Evolutionary conservation across 2,888 invertebrate species (phyloP).

Genomic region (Parnassius glacialis): DNA sequence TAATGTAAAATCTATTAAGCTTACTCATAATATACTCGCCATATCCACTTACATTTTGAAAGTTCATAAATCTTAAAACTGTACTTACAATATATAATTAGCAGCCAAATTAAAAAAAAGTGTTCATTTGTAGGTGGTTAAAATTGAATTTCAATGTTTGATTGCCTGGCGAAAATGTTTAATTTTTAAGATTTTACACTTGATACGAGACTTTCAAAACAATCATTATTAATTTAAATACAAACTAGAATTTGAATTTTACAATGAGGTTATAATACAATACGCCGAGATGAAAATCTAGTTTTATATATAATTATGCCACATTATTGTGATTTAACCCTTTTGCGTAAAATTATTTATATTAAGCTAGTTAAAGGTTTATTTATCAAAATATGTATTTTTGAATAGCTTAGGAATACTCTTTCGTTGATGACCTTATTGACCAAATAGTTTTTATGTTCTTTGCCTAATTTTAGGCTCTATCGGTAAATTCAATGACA

Average conservation of each 20-base stretch:
- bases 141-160: constrained; percentile 37
- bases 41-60: constrained; percentile 57
- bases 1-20: constrained; percentile 62
- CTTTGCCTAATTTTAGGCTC: constrained; percentile 21
- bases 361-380: constrained; percentile 59
- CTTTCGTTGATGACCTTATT: constrained; percentile 47
- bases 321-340: constrained; percentile 28
- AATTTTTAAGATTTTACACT: constrained; percentile 9
- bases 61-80: constrained; percentile 46
- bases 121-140: constrained; percentile 43
- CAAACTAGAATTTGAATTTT: constrained; percentile 42
- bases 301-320: constrained; percentile 14
- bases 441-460: constrained; percentile 30
- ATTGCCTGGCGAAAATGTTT: constrained; percentile 2
- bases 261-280: constrained; percentile 54
- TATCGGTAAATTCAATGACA: neutral
- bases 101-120: constrained; percentile 43
- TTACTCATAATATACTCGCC: constrained; percentile 54
- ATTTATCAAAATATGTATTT: constrained; percentile 59
- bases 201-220: constrained; percentile 17
- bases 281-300: constrained; percentile 54
- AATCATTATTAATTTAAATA: constrained; percentile 36
- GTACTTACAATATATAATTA: constrained; percentile 42
- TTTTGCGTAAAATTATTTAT: constrained; percentile 49
- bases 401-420: constrained; percentile 48